Evolutionary conservation across 2,113 vertebrate genomes (phyloP), one percentile per base, ranked within the genome.

Genomic region (Lophochroa leadbeateri): DNA sequence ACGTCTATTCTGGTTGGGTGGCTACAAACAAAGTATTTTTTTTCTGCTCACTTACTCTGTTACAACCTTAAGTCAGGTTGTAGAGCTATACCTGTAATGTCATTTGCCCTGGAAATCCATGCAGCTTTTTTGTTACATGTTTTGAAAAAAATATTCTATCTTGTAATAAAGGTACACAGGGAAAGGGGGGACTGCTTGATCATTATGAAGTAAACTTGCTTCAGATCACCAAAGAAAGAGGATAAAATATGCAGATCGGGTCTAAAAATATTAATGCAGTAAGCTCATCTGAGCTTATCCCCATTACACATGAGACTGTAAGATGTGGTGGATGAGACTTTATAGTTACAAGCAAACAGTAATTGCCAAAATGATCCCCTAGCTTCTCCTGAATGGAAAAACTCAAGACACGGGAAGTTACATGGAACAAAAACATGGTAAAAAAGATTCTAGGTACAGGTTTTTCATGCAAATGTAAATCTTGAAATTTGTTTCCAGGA

Each of bases 181-280:
- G 89, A 94, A 94, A 88, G 57, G 50, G 76, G 75, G 90, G 50
- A 81, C 44, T 75, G 33, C 49, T 81, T 53, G 41, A 89, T 85
- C 65, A 9, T 13, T 58, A 41, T 6, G 27, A 84, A 91, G 17
- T 28, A 74, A 82, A 82, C 10, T 49, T 71, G 7, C 15, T 65
- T 65, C 2, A 0, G 20, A 10, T 33, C 49, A 67, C n/a, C 46
- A 75, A 80, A 85, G 12, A 82, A 82, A 72, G 3, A 17, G 9
- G 33, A n/a, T 6, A 53, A 78, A 83, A 55, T 8, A 47, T 23
- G 50, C 43, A 80, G 74, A 83, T 71, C 4, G 33, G 12, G 13
- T 63, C 35, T 58, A 83, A 88, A 94, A 97, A 86, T 88, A 89
- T 88, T 88, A 61, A 88, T 55, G 65, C 31, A 80, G 47, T 15